These are phyloP conservation scores for Thereva nobilitata DNA, from an alignment of 2,888 invertebrate genomes.

Conservation along the genomic window DNA sequence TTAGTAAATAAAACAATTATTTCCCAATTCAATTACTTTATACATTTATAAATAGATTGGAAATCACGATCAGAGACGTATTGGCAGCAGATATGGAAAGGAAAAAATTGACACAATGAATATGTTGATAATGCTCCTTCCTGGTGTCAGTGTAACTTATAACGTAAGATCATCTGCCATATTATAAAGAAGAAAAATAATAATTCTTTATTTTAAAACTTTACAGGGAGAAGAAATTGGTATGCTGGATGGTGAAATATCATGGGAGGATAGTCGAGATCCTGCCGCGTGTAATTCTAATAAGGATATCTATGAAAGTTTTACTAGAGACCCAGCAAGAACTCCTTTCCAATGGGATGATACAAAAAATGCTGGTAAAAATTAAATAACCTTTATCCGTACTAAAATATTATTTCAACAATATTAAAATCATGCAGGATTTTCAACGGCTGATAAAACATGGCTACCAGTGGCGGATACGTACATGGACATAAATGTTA, in stretches of 20 bases:
- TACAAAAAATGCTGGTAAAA: constrained; percentile 50
- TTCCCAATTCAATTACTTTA: not conserved
- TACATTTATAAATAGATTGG: constrained; percentile 60
- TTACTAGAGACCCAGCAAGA: constrained; percentile 61
- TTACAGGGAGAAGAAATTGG: constrained; percentile 70
- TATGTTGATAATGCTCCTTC: constrained; percentile 70
- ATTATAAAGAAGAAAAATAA: too few species aligned
- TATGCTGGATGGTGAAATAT: constrained; percentile 58
- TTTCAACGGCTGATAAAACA: constrained; percentile 61
- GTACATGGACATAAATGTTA: constrained; percentile 64
- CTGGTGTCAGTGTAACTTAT: constrained; percentile 79
- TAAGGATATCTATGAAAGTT: too few species aligned
- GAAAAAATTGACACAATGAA: constrained; percentile 70
- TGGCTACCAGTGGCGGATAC: constrained; percentile 73
- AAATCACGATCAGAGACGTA: constrained; percentile 69
- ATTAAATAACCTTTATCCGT: too few species aligned
- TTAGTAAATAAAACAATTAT: constrained; percentile 46
- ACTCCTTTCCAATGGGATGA: constrained; percentile 67
- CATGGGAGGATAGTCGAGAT: constrained; percentile 48
- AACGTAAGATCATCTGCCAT: constrained; percentile 60
- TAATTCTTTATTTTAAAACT: too few species aligned
- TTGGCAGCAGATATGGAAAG: constrained; percentile 66
- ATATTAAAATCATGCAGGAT: constrained; percentile 55
- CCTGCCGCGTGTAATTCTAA: constrained; percentile 36
- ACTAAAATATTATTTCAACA: too few species aligned